Percentiles rank a stretch among this genome's conserved stretches.
Evolutionary conservation across 2,797 vertebrate genomes (phyloP).

Genomic region (Knipowitschia caucasica): DNA sequence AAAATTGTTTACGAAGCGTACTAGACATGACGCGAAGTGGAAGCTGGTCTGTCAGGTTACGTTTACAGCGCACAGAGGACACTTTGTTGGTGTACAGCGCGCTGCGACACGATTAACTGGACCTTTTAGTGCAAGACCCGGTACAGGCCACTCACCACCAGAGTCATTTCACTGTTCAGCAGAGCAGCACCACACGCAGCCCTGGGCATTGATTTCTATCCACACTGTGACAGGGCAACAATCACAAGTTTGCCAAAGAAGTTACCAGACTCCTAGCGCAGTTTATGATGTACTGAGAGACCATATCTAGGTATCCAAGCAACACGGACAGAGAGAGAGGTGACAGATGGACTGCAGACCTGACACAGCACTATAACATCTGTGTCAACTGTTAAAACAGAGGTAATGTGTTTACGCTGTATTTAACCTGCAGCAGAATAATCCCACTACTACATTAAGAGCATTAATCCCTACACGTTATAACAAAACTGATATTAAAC

Average conservation of each 20-base stretch:
- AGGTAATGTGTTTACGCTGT: background rate
- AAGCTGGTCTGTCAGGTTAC: slow-evolving; percentile 41
- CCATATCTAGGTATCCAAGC: slow-evolving; percentile 4
- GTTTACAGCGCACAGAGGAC: slow-evolving; percentile 32
- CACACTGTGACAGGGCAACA: slow-evolving; percentile 63
- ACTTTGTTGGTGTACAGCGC: slow-evolving; percentile 27
- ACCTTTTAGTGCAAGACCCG: slow-evolving; percentile 47
- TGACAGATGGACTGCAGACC: slow-evolving; percentile 2
- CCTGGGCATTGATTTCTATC: slow-evolving; percentile 68
- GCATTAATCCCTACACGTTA: background rate
- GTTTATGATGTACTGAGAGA: slow-evolving; percentile 21
- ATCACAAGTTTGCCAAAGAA: slow-evolving; percentile 71
- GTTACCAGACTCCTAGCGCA: slow-evolving; percentile 41
- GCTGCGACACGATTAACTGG: slow-evolving; percentile 58
- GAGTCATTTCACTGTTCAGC: slow-evolving; percentile 77
- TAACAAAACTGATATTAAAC: too few relatives aligned
- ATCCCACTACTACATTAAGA: background rate
- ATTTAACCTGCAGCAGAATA: background rate
- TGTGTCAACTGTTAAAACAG: background rate
- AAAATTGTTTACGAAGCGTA: slow-evolving; percentile 17
- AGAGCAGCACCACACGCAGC: slow-evolving; percentile 68
- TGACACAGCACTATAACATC: background rate
- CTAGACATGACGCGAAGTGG: background rate
- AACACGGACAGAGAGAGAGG: background rate
- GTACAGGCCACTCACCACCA: slow-evolving; percentile 43